These are phyloP conservation scores for Lapara coniferarum DNA, from an alignment of 2,888 invertebrate genomes.

Conservation along the genomic window DNA sequence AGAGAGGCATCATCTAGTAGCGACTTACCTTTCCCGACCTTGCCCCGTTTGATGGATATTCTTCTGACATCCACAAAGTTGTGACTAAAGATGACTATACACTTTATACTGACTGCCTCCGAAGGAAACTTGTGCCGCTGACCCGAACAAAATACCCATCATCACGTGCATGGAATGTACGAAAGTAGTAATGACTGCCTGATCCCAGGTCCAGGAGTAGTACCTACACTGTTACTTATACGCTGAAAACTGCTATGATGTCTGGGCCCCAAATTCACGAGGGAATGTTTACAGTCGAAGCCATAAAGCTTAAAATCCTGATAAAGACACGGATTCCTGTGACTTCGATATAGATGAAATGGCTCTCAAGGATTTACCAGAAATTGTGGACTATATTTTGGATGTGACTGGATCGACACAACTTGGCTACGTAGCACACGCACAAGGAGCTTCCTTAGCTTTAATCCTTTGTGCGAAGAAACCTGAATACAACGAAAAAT, in stretches of 20 bases:
- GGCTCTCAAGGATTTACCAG: conserved; percentile 47
- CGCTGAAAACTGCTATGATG: conserved; percentile 41
- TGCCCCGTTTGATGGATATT: conserved; percentile 43
- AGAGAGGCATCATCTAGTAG: conserved; percentile 26
- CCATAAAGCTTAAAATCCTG: conserved; percentile 36
- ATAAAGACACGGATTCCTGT: conserved; percentile 43
- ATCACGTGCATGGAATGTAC: conserved; percentile 46
- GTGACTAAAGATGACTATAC: conserved; percentile 50
- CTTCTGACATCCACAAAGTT: conserved; percentile 41
- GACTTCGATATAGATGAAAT: conserved; percentile 48
- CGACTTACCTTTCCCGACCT: conserved; percentile 44
- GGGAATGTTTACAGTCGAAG: conserved; percentile 38
- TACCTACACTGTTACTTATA: conserved; percentile 49
- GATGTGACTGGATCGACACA: conserved; percentile 38
- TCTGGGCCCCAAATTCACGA: conserved; percentile 42
- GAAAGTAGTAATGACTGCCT: conserved; percentile 46
- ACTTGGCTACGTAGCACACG: conserved; percentile 44
- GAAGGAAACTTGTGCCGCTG: conserved; percentile 31
- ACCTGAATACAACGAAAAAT: conserved; percentile 50
- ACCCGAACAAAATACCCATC: conserved; percentile 29
- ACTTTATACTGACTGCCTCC: conserved; percentile 41
- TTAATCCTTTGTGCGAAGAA: conserved; percentile 45
- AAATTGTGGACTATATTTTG: conserved; percentile 48
- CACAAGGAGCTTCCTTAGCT: conserved; percentile 45
- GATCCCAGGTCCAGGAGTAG: conserved; percentile 41